Percentiles rank a stretch among this genome's conserved stretches.
These are phyloP conservation scores for Champsocephalus gunnari DNA, from an alignment of 2,797 vertebrate species.

Conservation along the genomic window DNA sequence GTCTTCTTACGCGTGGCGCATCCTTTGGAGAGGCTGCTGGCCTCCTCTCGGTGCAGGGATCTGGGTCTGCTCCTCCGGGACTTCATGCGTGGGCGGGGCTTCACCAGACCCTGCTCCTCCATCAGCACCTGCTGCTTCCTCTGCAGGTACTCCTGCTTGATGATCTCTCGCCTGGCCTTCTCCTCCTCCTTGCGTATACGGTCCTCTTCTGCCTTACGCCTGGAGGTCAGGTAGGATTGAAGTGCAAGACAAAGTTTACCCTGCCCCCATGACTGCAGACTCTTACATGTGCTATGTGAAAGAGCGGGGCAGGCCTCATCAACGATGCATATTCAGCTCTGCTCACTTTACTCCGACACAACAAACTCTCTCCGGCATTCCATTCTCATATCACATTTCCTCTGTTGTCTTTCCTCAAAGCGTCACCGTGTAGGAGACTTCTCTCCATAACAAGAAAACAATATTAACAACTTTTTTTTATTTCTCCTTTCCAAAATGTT, in stretches of 20 bases:
- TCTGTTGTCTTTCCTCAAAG: too few relatives aligned
- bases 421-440: too few relatives aligned
- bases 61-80: slow-evolving; percentile 89
- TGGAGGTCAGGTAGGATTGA: slow-evolving; percentile 54
- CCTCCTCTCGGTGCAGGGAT: slow-evolving; percentile 91
- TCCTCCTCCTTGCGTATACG: slow-evolving; percentile 96
- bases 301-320: too few relatives aligned
- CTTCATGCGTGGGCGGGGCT: slow-evolving; percentile 87
- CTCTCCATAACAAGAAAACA: too few relatives aligned
- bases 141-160: slow-evolving; percentile 96
- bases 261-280: too few relatives aligned
- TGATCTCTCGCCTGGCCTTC: slow-evolving; percentile 94
- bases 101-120: slow-evolving; percentile 93
- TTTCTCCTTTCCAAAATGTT: too few relatives aligned
- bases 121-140: slow-evolving; percentile 93
- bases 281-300: too few relatives aligned
- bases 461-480: too few relatives aligned
- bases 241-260: not conserved
- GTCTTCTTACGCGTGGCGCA: slow-evolving; percentile 87
- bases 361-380: too few relatives aligned
- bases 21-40: slow-evolving; percentile 82
- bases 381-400: too few relatives aligned
- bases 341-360: too few relatives aligned
- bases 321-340: too few relatives aligned
- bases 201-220: slow-evolving; percentile 97